These are phyloP conservation scores for Diachasma alloeum DNA, from an alignment of 1,140 invertebrate genomes.

Conservation along the genomic window DNA sequence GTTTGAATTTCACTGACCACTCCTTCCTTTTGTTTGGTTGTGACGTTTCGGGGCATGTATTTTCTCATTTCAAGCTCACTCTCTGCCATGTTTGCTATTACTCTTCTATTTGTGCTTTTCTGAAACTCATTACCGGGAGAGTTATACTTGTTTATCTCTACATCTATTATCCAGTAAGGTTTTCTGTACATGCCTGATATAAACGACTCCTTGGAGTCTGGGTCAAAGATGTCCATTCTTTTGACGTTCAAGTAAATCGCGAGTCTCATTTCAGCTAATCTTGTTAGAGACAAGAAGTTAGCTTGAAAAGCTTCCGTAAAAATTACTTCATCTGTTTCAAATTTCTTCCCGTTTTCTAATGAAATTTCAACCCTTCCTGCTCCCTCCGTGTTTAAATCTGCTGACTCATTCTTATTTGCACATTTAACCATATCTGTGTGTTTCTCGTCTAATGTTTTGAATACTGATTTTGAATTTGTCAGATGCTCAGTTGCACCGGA, in stretches of 20 bases:
- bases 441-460: slow-evolving; percentile 28
- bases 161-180: no score
- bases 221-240: slow-evolving; percentile 14
- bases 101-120: slow-evolving; percentile 5
- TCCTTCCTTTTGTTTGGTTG: no score
- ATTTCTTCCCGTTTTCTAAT: not conserved
- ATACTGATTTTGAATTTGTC: slow-evolving; percentile 25
- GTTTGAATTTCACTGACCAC: no score
- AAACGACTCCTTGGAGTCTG: slow-evolving; percentile 7
- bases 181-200: slow-evolving; percentile 21
- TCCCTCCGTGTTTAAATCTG: slow-evolving; percentile 13
- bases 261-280: slow-evolving; percentile 20
- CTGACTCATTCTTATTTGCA: slow-evolving; percentile 20
- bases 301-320: slow-evolving; percentile 10
- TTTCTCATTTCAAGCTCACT: not conserved
- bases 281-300: slow-evolving; percentile 14
- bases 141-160: no score
- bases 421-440: slow-evolving; percentile 17
- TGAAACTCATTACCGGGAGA: slow-evolving; percentile 22
- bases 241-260: slow-evolving; percentile 25
- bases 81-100: not conserved
- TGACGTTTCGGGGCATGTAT: no score
- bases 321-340: slow-evolving; percentile 15
- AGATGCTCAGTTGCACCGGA: slow-evolving; percentile 34
- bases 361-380: not conserved